These are phyloP conservation scores for Volucella bombylans DNA, from an alignment of 2,888 invertebrate species.

Conservation along the genomic window DNA sequence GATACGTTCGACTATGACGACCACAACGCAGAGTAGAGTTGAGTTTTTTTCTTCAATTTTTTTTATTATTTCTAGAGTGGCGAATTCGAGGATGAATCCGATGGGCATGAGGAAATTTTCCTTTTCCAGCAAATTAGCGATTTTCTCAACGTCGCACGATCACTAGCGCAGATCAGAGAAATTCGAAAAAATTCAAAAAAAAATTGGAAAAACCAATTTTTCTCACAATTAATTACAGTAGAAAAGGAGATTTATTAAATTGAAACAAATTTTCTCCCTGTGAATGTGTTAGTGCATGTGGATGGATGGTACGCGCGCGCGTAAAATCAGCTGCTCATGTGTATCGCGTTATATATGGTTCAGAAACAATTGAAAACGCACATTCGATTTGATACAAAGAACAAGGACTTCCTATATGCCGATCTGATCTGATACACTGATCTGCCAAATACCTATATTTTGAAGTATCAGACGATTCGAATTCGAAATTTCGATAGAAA, in stretches of 20 bases:
- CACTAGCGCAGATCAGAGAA: not conserved
- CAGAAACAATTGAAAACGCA: conserved; percentile 18
- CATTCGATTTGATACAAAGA: conserved; percentile 6
- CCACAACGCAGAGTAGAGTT: no score
- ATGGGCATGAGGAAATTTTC: not conserved
- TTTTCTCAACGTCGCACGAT: conserved; percentile 7
- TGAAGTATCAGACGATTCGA: not conserved
- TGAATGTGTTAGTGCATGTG: not conserved
- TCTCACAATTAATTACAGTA: conserved; percentile 40
- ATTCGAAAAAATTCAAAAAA: conserved; percentile 15
- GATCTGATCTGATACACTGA: no score
- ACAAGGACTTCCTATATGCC: no score
- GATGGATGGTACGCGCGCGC: conserved; percentile 25
- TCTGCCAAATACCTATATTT: no score
- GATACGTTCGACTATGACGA: no score
- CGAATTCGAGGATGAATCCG: conserved; percentile 1
- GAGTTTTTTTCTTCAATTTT: not conserved
- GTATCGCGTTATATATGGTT: conserved; percentile 24
- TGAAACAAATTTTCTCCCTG: conserved; percentile 30
- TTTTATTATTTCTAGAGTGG: conserved; percentile 21
- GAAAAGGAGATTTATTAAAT: not conserved
- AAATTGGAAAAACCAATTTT: conserved; percentile 22
- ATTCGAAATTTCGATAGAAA: conserved; percentile 9
- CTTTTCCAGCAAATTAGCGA: conserved; percentile 28
- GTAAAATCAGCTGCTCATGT: conserved; percentile 53